Evolutionary conservation across 2,797 vertebrate genomes (phyloP), one percentile per base, ranked within the genome.

Genomic region (Lophotriccus pileatus): DNA sequence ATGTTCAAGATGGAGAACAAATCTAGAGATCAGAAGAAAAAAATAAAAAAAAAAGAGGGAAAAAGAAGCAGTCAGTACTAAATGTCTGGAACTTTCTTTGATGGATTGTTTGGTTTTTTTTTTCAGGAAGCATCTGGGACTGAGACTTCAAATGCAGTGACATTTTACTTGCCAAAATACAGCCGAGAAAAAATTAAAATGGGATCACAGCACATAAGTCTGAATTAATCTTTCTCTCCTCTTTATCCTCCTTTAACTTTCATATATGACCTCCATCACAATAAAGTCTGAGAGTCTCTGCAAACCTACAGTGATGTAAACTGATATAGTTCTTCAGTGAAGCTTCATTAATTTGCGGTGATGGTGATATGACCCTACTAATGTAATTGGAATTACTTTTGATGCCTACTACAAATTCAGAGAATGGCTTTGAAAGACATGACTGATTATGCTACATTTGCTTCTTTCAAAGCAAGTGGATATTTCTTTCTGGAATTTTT

Each of bases 341-440:
- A 83, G 68, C 70, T 89, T 95, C 78, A 84, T 87, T 92, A 74
- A 83, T 85, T 60, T 90, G 66, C 22, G 34, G 47, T 37, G 78
- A 39, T 64, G 49, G 36, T 8, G 9, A 58, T 34, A 25, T 58
- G 53, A 82, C 60, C 75, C 43, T 86, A 20, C n/a, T 67, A 73
- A 68, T 30, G 70, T 72, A 46, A 27, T 0, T 70, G 55, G 52
- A 84, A 63, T 73, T 88, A 76, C 8, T 47, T 66, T 64, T 93
- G 81, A 89, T 94, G 64, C 25, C 50, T 60, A 15, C 49, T 49
- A 50, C 59, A 84, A 53, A 80, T 90, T 83, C 64, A 84, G 49
- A 39, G 84, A 90, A 93, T 58, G 18, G 56, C 43, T 94, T 94
- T 67, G 52, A 90, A 76, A 84, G 67, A 79, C 27, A 21, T 46